Base-by-base conservation (phyloP, 2,888 invertebrate genomes). In the Ditula angustiorana region DNA sequence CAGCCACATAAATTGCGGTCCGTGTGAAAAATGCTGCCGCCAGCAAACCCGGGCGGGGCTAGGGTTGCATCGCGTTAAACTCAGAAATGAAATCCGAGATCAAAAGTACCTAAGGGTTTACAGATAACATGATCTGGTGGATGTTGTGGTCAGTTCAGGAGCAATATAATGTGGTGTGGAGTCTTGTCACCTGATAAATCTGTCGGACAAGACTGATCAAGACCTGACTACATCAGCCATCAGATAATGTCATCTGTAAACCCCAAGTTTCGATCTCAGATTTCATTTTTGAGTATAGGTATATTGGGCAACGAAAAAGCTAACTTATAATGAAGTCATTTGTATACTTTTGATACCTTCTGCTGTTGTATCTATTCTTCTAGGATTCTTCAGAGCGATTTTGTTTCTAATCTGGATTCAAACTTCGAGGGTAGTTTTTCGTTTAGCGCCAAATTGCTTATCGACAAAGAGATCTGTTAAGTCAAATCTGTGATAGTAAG, bases 1-100 rank as follows among this genome's bases (percentile, higher is more conserved):
- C 80, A 74, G 78, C 73, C 70, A 76, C 82, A 85, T 87, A 85
- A 87, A 87, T 86, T 83, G 85, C 73, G 83, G 85, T 66, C 67
- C 69, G 71, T 74, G 80, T 86, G 85, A 87, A 86, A 87, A 86
- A 87, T 86, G 80, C 80, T 75, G 71, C 75, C 73, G 78, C 74
- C 74, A 71, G 71, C 67, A 10, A 69, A 68, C 67, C 67, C 28
- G 21, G 35, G 28, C 47, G 35, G 21, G 35, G 28, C 47, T 11
- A 21, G 46, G 61, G 47, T 61, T 55, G 61, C 26, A 47, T 35
- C 53, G 26, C 24, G 16, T 44, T 28, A n/a, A n/a, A n/a, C n/a
- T n/a, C n/a, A n/a, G n/a, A n/a, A n/a, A n/a, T n/a, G n/a, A n/a
- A n/a, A n/a, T n/a, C n/a, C n/a, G n/a, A n/a, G n/a, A n/a, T n/a